Percentiles rank a stretch among this genome's conserved stretches.
Evolutionary conservation across 1,140 invertebrate genomes (phyloP).

Genomic region (Saccostrea cuccullata): DNA sequence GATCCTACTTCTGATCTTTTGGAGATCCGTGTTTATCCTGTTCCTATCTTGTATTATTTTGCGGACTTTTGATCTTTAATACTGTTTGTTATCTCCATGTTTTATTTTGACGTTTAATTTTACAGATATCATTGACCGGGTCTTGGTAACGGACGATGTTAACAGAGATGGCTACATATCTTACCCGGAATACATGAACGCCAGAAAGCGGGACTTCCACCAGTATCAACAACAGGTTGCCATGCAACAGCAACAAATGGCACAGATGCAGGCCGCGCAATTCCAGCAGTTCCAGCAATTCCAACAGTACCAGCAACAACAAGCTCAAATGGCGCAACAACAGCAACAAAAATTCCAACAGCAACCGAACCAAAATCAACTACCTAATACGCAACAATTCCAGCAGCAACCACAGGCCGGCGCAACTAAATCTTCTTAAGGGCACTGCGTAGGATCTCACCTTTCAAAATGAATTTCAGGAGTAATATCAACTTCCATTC

Average conservation of each 20-base stretch:
- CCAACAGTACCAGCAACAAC: constrained; percentile 52
- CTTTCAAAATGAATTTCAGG: neutral
- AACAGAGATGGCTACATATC: constrained; percentile 90
- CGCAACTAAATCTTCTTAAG: neutral
- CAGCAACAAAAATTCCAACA: constrained; percentile 14
- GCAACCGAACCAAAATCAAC: constrained; percentile 19
- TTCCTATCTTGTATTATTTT: too few relatives aligned
- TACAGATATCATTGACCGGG: constrained; percentile 88
- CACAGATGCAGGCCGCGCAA: constrained; percentile 54
- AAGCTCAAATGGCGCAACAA: neutral
- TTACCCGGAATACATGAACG: constrained; percentile 87
- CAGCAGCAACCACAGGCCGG: constrained; percentile 12
- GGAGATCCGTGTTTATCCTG: too few relatives aligned
- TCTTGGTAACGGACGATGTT: constrained; percentile 87
- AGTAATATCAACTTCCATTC: neutral
- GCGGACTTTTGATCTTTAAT: too few relatives aligned
- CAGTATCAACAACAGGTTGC: constrained; percentile 62
- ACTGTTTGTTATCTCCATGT: too few relatives aligned
- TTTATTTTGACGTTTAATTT: constrained; percentile 53
- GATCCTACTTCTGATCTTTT: too few relatives aligned
- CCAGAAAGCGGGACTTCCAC: constrained; percentile 76
- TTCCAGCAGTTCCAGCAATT: constrained; percentile 53
- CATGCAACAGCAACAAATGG: constrained; percentile 46
- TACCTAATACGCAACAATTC: constrained; percentile 39
- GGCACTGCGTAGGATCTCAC: neutral